Percentiles rank a stretch among this genome's conserved stretches.
These are phyloP conservation scores for Drosophila cardini DNA, from an alignment of 1,140 invertebrate genomes.

Conservation along the genomic window DNA sequence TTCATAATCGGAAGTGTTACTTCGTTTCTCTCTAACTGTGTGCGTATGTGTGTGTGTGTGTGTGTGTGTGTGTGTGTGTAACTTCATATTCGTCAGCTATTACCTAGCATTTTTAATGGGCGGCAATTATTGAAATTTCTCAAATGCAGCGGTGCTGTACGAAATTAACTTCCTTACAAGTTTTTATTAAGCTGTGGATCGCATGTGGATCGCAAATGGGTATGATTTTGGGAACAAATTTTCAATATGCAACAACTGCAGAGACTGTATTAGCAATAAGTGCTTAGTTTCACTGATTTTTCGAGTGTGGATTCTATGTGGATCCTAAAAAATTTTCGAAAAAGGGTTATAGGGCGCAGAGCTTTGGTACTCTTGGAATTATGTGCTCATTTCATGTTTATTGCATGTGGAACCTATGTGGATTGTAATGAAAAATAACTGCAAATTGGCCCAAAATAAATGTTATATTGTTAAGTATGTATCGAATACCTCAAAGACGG, in stretches of 20 bases:
- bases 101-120: conserved; percentile 74
- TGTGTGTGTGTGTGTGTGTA: conserved; percentile 17
- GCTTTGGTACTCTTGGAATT: background rate
- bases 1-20: conserved; percentile 81
- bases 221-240: background rate
- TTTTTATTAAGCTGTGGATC: conserved; percentile 10
- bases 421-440: background rate
- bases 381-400: background rate
- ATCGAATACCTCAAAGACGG: background rate
- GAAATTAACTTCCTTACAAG: conserved; percentile 47
- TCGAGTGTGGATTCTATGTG: background rate
- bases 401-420: conserved; percentile 4
- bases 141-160: conserved; percentile 69
- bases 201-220: conserved; percentile 1
- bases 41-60: conserved; percentile 4
- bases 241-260: too few species aligned
- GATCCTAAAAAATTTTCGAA: too few species aligned
- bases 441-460: too few species aligned
- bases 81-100: conserved; percentile 44
- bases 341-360: too few species aligned
- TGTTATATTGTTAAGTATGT: too few species aligned
- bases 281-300: background rate
- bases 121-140: conserved; percentile 80
- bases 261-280: too few species aligned
- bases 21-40: conserved; percentile 19